Evolutionary conservation across 2,888 invertebrate species (phyloP).

Genomic region (Hipparchia semele): DNA sequence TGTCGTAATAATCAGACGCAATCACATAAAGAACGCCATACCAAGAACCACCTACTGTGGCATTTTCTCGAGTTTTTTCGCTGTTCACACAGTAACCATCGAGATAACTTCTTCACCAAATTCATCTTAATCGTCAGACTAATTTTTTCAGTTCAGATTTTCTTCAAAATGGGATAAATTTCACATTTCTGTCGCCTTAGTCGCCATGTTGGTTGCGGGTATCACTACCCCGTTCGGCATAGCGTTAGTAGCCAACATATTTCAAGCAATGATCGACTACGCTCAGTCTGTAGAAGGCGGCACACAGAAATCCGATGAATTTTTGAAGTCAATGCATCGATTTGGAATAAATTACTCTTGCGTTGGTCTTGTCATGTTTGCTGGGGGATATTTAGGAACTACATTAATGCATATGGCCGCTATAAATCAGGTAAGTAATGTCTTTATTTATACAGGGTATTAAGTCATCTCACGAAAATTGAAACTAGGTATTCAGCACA

Average conservation of each 20-base stretch:
- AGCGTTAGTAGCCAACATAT: slow-evolving; percentile 64
- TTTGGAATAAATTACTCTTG: slow-evolving; percentile 84
- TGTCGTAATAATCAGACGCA: no score
- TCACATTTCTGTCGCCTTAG: slow-evolving; percentile 79
- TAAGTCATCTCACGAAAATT: no score
- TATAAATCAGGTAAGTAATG: slow-evolving; percentile 81
- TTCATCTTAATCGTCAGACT: no score
- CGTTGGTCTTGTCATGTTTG: slow-evolving; percentile 83
- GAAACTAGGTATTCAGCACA: no score
- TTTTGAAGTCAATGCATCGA: slow-evolving; percentile 73
- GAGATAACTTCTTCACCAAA: no score
- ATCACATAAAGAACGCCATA: no score
- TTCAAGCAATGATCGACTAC: slow-evolving; percentile 83
- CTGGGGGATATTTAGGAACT: slow-evolving; percentile 84
- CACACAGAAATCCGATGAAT: slow-evolving; percentile 51
- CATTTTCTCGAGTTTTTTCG: no score
- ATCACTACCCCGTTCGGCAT: slow-evolving; percentile 54
- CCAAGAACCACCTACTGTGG: no score
- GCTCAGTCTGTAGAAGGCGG: slow-evolving; percentile 50
- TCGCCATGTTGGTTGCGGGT: slow-evolving; percentile 56
- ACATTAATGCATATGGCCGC: slow-evolving; percentile 86
- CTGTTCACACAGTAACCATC: no score
- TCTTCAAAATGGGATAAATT: slow-evolving; percentile 80
- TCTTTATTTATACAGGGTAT: no score
- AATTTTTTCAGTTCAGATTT: slow-evolving; percentile 84